Conservation (phyloP, 2,888 invertebrate species). For the Anthophora plumipes region DNA sequence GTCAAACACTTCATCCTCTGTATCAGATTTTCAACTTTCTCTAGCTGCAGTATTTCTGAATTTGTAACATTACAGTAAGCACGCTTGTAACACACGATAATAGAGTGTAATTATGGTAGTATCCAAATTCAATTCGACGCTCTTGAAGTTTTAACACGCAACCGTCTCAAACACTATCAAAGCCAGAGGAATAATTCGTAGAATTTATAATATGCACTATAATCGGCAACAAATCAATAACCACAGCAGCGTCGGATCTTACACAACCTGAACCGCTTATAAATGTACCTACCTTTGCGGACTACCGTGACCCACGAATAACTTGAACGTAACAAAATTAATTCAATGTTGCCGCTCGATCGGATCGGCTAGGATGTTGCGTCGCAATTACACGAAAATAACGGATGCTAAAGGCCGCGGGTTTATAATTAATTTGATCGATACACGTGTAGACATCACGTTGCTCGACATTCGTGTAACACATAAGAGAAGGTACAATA, state of each 20-base stretch:
- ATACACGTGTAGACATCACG: constrained; percentile 43
- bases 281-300: not conserved
- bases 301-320: constrained; percentile 14
- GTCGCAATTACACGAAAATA: constrained; percentile 44
- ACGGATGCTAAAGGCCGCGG: constrained; percentile 28
- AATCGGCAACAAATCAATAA: not conserved
- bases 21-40: too few species aligned
- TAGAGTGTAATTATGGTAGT: too few species aligned
- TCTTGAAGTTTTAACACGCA: too few species aligned
- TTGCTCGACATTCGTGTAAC: constrained; percentile 18
- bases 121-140: too few species aligned
- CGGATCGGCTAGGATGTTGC: constrained; percentile 2
- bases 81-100: too few species aligned
- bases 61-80: too few species aligned
- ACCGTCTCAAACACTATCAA: too few species aligned
- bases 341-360: constrained; percentile 17
- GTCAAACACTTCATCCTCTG: too few species aligned
- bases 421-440: constrained; percentile 52
- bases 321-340: constrained; percentile 24
- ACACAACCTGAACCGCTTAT: not conserved
- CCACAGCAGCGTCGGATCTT: not conserved
- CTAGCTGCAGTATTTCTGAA: too few species aligned
- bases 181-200: too few species aligned
- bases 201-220: not conserved
- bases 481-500: too few species aligned